These are phyloP conservation scores for Cotesia typhae DNA, from an alignment of 1,140 invertebrate species.

Conservation along the genomic window DNA sequence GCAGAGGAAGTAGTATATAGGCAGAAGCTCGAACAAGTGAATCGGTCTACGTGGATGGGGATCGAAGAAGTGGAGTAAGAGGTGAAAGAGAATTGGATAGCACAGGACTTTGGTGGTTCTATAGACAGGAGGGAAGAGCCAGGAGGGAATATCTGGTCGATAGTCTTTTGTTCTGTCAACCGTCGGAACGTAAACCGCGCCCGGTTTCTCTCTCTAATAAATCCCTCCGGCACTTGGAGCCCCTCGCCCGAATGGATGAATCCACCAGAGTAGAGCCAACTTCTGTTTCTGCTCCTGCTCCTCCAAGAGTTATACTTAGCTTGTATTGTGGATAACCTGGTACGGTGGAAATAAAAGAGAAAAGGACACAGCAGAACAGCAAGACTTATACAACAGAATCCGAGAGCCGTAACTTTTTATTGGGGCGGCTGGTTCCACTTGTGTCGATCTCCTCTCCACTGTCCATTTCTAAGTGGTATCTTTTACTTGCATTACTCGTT, in stretches of 20 bases:
- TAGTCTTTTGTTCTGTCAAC: constrained; percentile 67
- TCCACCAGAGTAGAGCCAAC: no score
- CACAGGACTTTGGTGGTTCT: background rate
- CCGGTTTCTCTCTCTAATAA: constrained; percentile 37
- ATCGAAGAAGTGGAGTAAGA: constrained; percentile 30
- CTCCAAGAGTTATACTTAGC: constrained; percentile 7
- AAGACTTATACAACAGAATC: background rate
- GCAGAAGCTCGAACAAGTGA: constrained; percentile 22
- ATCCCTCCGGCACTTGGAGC: constrained; percentile 38
- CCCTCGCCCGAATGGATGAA: constrained; percentile 29
- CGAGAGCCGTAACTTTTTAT: constrained; percentile 42
- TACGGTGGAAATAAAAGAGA: no score
- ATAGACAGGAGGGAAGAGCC: constrained; percentile 27
- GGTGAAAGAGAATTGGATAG: constrained; percentile 25
- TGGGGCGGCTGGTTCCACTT: constrained; percentile 39
- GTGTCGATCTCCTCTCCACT: constrained; percentile 12
- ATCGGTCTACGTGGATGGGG: constrained; percentile 22
- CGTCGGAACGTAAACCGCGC: constrained; percentile 56
- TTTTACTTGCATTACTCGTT: constrained; percentile 17
- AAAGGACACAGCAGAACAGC: constrained; percentile 32
- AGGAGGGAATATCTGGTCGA: constrained; percentile 52
- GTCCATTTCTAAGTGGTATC: constrained; percentile 15
- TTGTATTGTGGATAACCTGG: constrained; percentile 2
- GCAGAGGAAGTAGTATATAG: background rate
- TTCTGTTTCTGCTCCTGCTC: constrained; percentile 28